Base-by-base conservation (phyloP, 2,113 vertebrate species). In the Corynorhinus townsendii region DNA sequence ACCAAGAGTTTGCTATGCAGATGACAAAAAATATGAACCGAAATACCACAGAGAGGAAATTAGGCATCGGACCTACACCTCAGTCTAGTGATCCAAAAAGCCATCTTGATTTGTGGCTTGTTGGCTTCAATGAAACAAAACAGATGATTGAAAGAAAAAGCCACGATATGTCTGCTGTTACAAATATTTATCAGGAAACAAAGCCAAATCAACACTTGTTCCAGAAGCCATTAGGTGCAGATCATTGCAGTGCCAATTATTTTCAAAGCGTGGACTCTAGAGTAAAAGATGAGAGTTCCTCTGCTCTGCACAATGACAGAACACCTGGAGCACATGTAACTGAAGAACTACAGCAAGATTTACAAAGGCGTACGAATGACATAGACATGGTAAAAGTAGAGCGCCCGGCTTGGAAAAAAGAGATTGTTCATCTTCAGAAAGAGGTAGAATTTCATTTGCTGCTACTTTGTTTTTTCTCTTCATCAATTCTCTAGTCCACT, bases 371-470 rank as follows among this genome's bases (percentile, higher is more conserved):
- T 98, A 99, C 99, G 45, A 47, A 47, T 47, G 10, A 14, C 97
- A 98, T 99, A 98, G 98, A 98, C 97, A 97, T 98, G 95, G 98
- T 98, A 92, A 98, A 98, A 97, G 80, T 91, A 97, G 97, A 97
- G 94, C 43, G 7, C 43, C 43, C 8, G 43, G 43, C 43, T 7
- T 43, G 43, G 43, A 43, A 43, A 43, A 43, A 98, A 49, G 4
- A 43, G 43, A 43, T 7, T 7, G 1, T 7, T 47, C 45, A 47
- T 14, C 11, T 3, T 47, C 45, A 2, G 14, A 47, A 98, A 98
- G 98, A 99, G 99, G 98, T 99, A 99, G 98, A 98, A 82, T 97
- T 98, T 97, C 94, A 96, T 11, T 47, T 47, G 45, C 45, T 47
- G 45, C 45, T 47, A 47, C 45, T 47, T 3, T 47, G 45, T 47